These are phyloP conservation scores for Zosterops borbonicus DNA, from an alignment of 2,113 vertebrate genomes.

Conservation along the genomic window DNA sequence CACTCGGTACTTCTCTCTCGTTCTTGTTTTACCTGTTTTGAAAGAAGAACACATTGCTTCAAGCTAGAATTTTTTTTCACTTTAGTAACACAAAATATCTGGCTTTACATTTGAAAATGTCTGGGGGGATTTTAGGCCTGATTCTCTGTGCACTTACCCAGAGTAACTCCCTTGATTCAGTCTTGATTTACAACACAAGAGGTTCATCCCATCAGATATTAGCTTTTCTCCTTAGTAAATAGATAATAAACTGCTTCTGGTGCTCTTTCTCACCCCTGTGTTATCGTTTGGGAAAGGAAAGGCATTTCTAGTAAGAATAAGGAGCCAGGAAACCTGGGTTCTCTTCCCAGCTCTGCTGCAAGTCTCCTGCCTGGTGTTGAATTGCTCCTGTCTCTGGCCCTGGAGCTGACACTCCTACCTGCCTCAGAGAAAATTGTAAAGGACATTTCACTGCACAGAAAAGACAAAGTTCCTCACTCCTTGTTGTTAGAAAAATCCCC, in stretches of 20 bases:
- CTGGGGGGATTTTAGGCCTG: background rate
- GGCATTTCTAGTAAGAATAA: background rate
- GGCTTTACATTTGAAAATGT: background rate
- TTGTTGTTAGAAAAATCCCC: background rate
- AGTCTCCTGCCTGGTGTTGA: background rate
- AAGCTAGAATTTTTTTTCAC: constrained; percentile 32
- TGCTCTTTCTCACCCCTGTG: background rate
- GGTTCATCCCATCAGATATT: background rate
- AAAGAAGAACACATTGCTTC: constrained; percentile 63
- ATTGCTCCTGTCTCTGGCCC: background rate
- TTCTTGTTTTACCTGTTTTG: constrained; percentile 93
- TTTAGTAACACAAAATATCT: constrained; percentile 22
- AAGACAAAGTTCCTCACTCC: background rate
- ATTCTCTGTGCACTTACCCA: constrained; percentile 26
- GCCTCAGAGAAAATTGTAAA: background rate
- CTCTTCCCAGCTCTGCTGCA: background rate
- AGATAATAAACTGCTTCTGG: background rate
- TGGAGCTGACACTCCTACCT: background rate
- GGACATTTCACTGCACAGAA: background rate
- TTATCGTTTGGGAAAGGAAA: background rate
- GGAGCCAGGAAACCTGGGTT: constrained; percentile 5
- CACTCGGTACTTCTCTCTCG: constrained; percentile 96
- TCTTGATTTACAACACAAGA: background rate
- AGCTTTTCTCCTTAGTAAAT: background rate
- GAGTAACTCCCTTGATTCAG: background rate